Evolutionary conservation across 2,888 invertebrate species (phyloP), one percentile per base, ranked within the genome.

Genomic region (Troides aeacus): DNA sequence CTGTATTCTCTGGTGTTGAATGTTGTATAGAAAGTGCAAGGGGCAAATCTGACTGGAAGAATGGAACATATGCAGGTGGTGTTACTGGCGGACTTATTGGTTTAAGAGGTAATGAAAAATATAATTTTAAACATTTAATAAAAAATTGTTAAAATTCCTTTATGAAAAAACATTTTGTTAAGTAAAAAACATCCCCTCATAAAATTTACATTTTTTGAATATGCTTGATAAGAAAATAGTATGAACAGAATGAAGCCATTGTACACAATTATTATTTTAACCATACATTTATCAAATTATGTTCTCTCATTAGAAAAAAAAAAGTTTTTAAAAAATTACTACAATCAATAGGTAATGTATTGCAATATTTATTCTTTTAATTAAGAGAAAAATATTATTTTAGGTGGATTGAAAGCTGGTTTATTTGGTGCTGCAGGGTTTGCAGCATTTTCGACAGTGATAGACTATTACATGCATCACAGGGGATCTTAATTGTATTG

Each of bases 41-140:
- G 79, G 99, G 98, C 18, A 98, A 98, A 84, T 96, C 96, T 50
- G 99, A 99, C 85, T 98, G 99, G 97, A 96, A 96, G 80, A 99
- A 99, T 93, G 99, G 98, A 1, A 98, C 98, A 0, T 96, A 97
- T 82, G 98, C 99, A 68, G 99, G 99, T 59, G 99, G 94, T 59
- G 94, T 99, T 15, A 99, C 98, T 23, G 99, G 99, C 63, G 99
- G 99, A 53, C 86, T 99, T 53, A 97, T 97, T 82, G 97, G 97
- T 18, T 87, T 97, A 71, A 93, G 97, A 94, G 96, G 96, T 96
- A 78, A 5, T 53, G 53, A 7, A 53, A 18, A n/a, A 15, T 4
- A 12, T 46, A 15, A 15, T 46, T 46, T 39, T 46, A 15, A 46
- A 15, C 12, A 46, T 46, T 15, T 15, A 15, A 10, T 42, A 10